These are phyloP conservation scores for Leucoraja ocellata DNA, from an alignment of 2,797 vertebrate genomes.

Conservation along the genomic window DNA sequence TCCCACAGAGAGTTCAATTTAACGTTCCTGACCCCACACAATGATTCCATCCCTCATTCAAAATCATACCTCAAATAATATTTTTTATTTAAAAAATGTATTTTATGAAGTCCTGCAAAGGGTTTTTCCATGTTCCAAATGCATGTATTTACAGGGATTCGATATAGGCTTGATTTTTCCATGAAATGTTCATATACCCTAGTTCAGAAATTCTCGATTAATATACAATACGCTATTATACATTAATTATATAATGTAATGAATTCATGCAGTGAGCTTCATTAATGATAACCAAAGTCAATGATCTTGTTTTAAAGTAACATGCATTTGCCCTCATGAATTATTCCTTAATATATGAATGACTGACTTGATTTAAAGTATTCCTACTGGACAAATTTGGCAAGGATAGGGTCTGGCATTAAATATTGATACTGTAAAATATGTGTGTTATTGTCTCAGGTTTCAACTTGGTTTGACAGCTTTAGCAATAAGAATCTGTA, in stretches of 20 bases:
- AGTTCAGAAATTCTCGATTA: neutral
- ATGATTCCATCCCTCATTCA: neutral
- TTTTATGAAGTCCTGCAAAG: conserved; percentile 10
- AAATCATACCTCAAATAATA: neutral
- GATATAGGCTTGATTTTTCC: neutral
- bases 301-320: neutral
- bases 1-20: neutral
- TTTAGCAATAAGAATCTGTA: conserved; percentile 32
- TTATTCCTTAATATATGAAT: conserved; percentile 25
- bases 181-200: neutral
- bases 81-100: neutral
- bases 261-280: neutral
- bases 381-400: conserved; percentile 33
- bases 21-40: too few relatives aligned
- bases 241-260: conserved; percentile 22
- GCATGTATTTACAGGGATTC: neutral
- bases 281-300: neutral
- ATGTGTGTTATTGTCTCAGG: conserved; percentile 63
- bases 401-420: conserved; percentile 48
- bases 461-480: conserved; percentile 56
- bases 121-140: too few relatives aligned
- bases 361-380: conserved; percentile 27
- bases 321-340: neutral
- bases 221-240: neutral
- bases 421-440: conserved; percentile 61